phyloP scores from a whole-genome alignment of 2,113 vertebrate genomes.

The Bufo gargarizans region DNA sequence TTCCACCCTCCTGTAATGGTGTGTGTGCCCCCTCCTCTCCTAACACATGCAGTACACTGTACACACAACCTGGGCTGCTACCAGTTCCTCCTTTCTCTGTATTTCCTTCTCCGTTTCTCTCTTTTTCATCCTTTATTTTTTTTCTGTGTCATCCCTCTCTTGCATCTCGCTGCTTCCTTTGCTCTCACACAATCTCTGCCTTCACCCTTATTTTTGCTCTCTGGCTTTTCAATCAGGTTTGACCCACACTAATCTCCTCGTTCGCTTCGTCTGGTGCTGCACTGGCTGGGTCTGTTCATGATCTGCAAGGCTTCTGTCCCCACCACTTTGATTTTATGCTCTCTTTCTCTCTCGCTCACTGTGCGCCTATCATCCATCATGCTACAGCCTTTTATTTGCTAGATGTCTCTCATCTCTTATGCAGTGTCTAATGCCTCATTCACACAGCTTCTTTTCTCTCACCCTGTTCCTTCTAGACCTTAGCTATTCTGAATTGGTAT shows the following conservation, averaged over 20 bases:
- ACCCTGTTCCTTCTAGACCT: background rate
- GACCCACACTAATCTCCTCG: constrained; percentile 52
- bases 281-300: constrained; percentile 29
- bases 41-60: constrained; percentile 18
- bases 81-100: constrained; percentile 22
- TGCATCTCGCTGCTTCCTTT: background rate
- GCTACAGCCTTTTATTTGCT: constrained; percentile 24
- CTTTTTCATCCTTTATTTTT: background rate
- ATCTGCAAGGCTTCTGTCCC: constrained; percentile 14
- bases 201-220: background rate
- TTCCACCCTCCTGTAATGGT: constrained; percentile 14
- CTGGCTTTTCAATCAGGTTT: constrained; percentile 52
- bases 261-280: constrained; percentile 38
- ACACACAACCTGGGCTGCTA: constrained; percentile 38
- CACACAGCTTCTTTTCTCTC: background rate
- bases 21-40: constrained; percentile 23
- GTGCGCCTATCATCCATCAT: constrained; percentile 19
- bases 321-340: constrained; percentile 10
- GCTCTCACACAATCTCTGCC: constrained; percentile 14
- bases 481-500: background rate
- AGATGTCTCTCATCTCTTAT: constrained; percentile 26
- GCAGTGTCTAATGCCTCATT: constrained; percentile 5
- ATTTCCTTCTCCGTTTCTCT: background rate
- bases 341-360: background rate
- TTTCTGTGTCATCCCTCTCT: background rate